Base-by-base conservation (phyloP, 2,113 vertebrate species). In the Bufo gargarizans region DNA sequence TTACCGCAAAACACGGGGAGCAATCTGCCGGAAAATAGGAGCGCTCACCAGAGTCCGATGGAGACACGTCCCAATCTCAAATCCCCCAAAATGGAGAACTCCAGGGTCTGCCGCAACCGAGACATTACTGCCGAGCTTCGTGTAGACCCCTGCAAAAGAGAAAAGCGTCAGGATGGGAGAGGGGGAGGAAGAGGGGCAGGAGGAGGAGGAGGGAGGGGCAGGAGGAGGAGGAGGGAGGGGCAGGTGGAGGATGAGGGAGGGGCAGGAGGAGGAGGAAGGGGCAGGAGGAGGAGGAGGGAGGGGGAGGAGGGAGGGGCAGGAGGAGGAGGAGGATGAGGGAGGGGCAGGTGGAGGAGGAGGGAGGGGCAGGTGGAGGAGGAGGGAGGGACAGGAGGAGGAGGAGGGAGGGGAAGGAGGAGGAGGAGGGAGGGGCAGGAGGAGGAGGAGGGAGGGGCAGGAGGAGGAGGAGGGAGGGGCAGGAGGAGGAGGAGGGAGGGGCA, bases 31-130 rank as follows among this genome's bases (percentile, higher is more conserved):
- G 33, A 33, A 33, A 33, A 33, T 33, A 5, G 22, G 22, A 0
- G 16, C 80, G 88, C 96, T 91, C 92, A 98, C 98, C 93, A 99
- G 90, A 6, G 10, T 91, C 91, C 96, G 97, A 2, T 91, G 91
- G 77, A 97, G 97, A 82, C 94, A 93, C 88, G 95, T 95, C 88
- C 92, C 94, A 71, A 95, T 84, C 92, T 97, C 91, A 91, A 97
- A 98, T 7, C 97, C 97, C 91, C 95, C 97, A 91, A 97, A 99
- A 93, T 99, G 97, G 77, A 99, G 90, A 82, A 96, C 94, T 20
- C 96, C 90, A 17, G 98, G 98, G 85, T 96, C 96, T 65, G 95
- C 96, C 89, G 97, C 91, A 85, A 98, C 90, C 86, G 94, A 69
- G 49, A 90, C 91, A 90, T 96, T 98, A 83, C 91, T 93, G 90